Conservation (phyloP, 1,140 invertebrate species). For the Heliconius melpomene region DNA sequence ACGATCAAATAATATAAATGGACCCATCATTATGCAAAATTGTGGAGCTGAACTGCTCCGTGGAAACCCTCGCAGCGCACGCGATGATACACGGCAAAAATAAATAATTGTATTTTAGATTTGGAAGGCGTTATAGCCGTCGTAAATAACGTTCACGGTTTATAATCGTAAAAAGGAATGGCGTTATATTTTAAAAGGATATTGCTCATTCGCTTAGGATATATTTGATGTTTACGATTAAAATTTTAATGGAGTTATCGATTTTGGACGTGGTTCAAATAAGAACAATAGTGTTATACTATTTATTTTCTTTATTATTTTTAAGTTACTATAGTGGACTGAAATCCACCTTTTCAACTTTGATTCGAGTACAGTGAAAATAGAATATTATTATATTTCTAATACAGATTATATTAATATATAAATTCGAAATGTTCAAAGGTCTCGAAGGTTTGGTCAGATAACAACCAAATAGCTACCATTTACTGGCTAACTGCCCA, state of each 20-base stretch:
- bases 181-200: constrained; percentile 13
- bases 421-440: background rate
- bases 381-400: no score
- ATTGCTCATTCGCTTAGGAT: constrained; percentile 11
- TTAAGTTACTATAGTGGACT: background rate
- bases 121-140: constrained; percentile 10
- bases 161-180: constrained; percentile 8
- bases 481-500: constrained; percentile 23
- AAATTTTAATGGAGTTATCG: background rate
- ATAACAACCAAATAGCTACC: constrained; percentile 30
- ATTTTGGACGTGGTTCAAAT: background rate
- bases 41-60: constrained; percentile 46
- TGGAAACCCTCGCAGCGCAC: constrained; percentile 45
- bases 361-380: background rate
- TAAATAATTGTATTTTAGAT: constrained; percentile 30
- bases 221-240: background rate
- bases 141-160: constrained; percentile 12
- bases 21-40: constrained; percentile 64
- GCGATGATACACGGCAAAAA: constrained; percentile 36
- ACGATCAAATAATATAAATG: constrained; percentile 62
- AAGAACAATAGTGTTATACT: background rate
- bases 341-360: background rate
- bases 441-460: constrained; percentile 16
- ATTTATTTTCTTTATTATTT: background rate
- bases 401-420: no score